These are phyloP conservation scores for Chelonia mydas DNA, from an alignment of 2,797 vertebrate genomes.

Conservation along the genomic window DNA sequence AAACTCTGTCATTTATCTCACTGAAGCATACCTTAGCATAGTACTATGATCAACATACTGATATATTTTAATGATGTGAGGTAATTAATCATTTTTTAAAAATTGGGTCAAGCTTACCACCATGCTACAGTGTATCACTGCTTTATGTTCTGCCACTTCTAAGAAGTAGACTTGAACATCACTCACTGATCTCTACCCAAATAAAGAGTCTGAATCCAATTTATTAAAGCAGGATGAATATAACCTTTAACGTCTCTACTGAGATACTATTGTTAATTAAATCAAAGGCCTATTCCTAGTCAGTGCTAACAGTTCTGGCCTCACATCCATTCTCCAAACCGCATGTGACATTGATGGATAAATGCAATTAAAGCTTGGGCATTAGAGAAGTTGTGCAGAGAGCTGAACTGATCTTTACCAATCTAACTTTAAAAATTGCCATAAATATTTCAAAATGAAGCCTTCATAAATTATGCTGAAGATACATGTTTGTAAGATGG, in stretches of 20 bases:
- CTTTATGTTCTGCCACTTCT: not conserved
- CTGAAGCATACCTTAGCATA: accelerated
- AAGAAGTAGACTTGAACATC: constrained; percentile 1
- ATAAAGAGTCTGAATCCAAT: constrained; percentile 34
- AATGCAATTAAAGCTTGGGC: constrained; percentile 80
- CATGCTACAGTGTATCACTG: not conserved
- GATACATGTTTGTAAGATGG: constrained; percentile 46
- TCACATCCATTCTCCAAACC: constrained; percentile 74
- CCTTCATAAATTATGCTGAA: constrained; percentile 74
- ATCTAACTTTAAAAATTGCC: constrained; percentile 78
- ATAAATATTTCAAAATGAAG: constrained; percentile 76
- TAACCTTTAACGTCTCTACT: constrained; percentile 65
- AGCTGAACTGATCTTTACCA: constrained; percentile 76
- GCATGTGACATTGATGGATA: constrained; percentile 80
- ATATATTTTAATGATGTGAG: not conserved
- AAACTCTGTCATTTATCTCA: not conserved
- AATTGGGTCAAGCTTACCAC: not conserved
- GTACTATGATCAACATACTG: not conserved
- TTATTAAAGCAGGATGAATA: constrained; percentile 58
- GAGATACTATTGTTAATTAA: constrained; percentile 79
- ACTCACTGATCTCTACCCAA: not conserved
- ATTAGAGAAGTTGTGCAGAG: constrained; percentile 76
- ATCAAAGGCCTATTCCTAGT: constrained; percentile 67
- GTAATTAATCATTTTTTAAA: not conserved
- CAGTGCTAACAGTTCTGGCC: constrained; percentile 63